These are phyloP conservation scores for Hydrozoanthus gracilis DNA, from an alignment of 92 coral and sea anemone species.

Conservation along the genomic window DNA sequence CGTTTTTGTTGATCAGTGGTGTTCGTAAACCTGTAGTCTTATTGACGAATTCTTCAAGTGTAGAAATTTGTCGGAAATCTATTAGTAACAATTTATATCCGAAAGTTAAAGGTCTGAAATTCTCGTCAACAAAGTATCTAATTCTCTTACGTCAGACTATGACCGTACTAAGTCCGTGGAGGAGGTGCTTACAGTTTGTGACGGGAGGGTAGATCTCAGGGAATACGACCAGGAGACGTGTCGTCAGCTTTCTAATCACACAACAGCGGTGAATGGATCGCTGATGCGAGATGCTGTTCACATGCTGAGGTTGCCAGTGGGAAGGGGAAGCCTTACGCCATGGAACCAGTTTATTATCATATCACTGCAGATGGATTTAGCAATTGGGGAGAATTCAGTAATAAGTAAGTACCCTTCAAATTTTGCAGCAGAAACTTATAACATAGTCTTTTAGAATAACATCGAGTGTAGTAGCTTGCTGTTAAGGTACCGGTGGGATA, in stretches of 20 bases:
- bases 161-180: conserved; percentile 34
- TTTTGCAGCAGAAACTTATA: background rate
- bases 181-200: conserved; percentile 4
- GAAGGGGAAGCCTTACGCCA: background rate
- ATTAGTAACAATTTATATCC: no score
- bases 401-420: background rate
- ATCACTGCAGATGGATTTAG: conserved; percentile 28
- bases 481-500: no score
- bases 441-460: background rate
- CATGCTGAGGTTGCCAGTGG: conserved; percentile 9
- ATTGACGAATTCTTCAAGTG: no score
- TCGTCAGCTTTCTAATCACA: conserved; percentile 17
- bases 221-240: conserved; percentile 18
- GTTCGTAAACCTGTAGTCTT: no score
- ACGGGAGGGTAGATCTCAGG: conserved; percentile 7
- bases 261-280: conserved; percentile 1
- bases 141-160: background rate
- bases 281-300: background rate
- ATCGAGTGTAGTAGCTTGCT: no score
- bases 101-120: no score
- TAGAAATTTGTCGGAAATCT: no score
- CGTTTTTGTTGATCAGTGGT: no score
- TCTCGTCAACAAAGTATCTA: no score
- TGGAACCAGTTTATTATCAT: conserved; percentile 27
- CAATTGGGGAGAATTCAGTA: background rate